These are phyloP conservation scores for Steinernema feltiae DNA, from an alignment of 1,140 invertebrate genomes.

Conservation along the genomic window DNA sequence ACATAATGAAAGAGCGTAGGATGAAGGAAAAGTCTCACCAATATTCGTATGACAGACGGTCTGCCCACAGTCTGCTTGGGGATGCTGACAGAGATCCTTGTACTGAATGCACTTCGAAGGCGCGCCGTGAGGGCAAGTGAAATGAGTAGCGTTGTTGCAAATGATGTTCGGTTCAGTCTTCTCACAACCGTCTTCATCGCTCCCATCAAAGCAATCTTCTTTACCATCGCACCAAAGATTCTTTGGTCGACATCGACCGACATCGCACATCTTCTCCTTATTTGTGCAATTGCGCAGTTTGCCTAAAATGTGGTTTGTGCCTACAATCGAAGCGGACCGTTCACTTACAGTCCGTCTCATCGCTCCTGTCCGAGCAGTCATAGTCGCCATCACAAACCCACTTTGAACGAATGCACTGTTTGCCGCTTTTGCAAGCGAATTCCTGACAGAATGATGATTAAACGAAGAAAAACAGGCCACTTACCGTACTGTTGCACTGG, in stretches of 20 bases:
- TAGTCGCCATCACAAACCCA: conserved; percentile 75
- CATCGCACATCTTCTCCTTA: conserved; percentile 38
- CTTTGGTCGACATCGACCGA: conserved; percentile 25
- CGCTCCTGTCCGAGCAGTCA: conserved; percentile 73
- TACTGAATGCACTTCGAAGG: background rate
- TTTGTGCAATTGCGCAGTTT: background rate
- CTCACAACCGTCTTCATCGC: conserved; percentile 52
- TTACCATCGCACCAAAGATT: conserved; percentile 41
- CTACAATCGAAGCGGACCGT: background rate
- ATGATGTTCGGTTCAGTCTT: conserved; percentile 16
- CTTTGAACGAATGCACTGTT: conserved; percentile 68
- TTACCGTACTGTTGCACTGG: background rate
- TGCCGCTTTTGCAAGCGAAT: background rate
- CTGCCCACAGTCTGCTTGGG: background rate
- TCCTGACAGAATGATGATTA: background rate
- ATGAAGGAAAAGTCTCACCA: too few species aligned
- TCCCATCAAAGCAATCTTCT: conserved; percentile 50
- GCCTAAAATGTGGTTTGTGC: background rate
- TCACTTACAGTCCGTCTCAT: conserved; percentile 62
- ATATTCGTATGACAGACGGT: background rate
- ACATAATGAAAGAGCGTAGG: background rate
- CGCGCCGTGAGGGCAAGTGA: too few species aligned
- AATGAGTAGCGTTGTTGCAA: too few species aligned
- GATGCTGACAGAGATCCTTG: background rate
- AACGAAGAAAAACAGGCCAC: background rate